Conservation (phyloP, 1,140 invertebrate genomes). For the Drepana arcuata region DNA sequence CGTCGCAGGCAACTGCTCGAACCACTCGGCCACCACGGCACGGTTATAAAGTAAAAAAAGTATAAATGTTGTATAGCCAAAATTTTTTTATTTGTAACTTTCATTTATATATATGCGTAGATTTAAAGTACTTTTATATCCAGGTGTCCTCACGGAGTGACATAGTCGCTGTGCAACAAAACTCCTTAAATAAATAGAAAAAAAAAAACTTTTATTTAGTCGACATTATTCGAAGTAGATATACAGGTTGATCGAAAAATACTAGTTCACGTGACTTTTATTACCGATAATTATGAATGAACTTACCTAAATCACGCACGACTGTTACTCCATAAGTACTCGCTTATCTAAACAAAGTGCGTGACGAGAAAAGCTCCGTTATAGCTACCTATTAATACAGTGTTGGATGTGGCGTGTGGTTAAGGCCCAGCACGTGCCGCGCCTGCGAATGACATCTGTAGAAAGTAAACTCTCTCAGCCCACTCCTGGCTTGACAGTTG, state of each 20-base stretch:
- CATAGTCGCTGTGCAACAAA: not conserved
- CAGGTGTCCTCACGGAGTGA: not conserved
- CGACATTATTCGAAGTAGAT: not conserved
- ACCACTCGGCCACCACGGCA: no score
- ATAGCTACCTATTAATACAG: conserved; percentile 12
- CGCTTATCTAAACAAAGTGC: conserved; percentile 1
- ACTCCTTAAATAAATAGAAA: not conserved
- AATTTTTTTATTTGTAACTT: no score
- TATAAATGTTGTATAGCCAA: no score
- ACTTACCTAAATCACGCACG: no score
- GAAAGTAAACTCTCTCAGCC: conserved; percentile 44
- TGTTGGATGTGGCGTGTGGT: conserved; percentile 10
- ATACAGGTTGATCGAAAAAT: not conserved
- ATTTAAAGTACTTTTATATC: not conserved
- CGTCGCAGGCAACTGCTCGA: no score
- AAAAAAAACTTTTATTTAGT: not conserved
- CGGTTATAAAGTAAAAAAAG: no score
- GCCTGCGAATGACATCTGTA: conserved; percentile 41
- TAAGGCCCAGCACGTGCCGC: conserved; percentile 31
- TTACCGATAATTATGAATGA: not conserved
- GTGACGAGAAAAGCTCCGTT: conserved; percentile 27
- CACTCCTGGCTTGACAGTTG: conserved; percentile 1
- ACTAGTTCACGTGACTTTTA: no score
- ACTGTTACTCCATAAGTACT: not conserved
- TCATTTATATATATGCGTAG: no score